Percentiles rank a stretch among this genome's conserved stretches.
These are phyloP conservation scores for Dinocampus coccinellae DNA, from an alignment of 2,888 invertebrate species.

Conservation along the genomic window DNA sequence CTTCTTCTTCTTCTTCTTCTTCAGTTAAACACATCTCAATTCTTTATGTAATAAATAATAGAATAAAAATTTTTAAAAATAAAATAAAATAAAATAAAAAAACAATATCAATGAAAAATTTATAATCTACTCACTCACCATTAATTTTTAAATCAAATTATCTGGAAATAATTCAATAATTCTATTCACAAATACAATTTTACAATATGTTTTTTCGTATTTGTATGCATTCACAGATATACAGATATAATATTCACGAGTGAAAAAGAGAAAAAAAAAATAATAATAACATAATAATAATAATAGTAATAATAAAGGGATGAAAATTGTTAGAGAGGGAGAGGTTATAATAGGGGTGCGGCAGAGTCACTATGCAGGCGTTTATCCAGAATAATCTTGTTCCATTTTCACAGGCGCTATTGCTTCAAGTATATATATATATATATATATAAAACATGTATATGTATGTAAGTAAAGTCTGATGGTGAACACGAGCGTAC, in stretches of 20 bases:
- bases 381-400: slow-evolving; percentile 55
- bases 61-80: no score
- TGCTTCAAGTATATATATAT: slow-evolving; percentile 9
- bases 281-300: neutral
- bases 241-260: no score
- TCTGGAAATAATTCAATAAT: neutral
- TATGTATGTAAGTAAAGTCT: no score
- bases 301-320: neutral
- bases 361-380: slow-evolving; percentile 33
- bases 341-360: slow-evolving; percentile 23
- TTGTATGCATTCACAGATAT: no score
- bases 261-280: no score
- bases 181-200: no score
- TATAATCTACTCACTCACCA: neutral
- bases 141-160: neutral
- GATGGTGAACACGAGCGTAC: no score
- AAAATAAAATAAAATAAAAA: no score
- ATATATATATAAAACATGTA: no score
- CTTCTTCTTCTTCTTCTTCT: no score
- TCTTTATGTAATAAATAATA: neutral
- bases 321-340: neutral
- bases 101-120: neutral
- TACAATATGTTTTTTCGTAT: no score
- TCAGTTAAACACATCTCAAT: no score
- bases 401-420: slow-evolving; percentile 30